Evolutionary conservation across 2,797 vertebrate species (phyloP), one percentile per base, ranked within the genome.

Genomic region (Jordanella pulchra): DNA sequence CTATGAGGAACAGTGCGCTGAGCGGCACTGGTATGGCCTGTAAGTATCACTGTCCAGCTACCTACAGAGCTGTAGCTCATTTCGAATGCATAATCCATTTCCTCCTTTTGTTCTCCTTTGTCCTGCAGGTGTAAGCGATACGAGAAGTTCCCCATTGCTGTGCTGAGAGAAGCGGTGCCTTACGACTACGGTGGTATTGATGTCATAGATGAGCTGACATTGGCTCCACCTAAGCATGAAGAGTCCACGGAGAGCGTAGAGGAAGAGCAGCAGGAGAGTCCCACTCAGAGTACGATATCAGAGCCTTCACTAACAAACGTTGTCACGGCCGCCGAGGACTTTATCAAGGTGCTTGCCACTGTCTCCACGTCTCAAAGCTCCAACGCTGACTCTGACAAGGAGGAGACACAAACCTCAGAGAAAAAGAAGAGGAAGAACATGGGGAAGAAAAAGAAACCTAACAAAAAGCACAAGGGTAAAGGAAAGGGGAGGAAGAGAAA

Each of bases 11-110:
- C 95, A 95, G 77, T 97, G 96, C 30, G 93, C 94, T 64, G 96
- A 99, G 78, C 92, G 94, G 0, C 94, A 95, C 80, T 97, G 97
- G 95, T 98, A 97, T 0, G 93, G 97, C 65, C 87, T 96, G 97
- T 99, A 92, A 98, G 97, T 95, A 93, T 84, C 64, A 39, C n/a
- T 2, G 9, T 2, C 3, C 69, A 74, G 18, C 17, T 47, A 27
- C 53, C 56, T 11, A 54, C 42, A 69, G 30, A 76, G 67, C 30
- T 63, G 67, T 48, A 65, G 42, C 69, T 51, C 53, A 45, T 50
- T 69, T 10, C 15, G 1, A 75, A 75, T 56, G n/a, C 14, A 11
- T 42, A 11, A 28, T 47, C 10, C 60, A 73, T 66, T 70, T 32
- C 50, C 55, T 55, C 23, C 7, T 32, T 61, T 58, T 3, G 0